phyloP scores from a whole-genome alignment of 2,113 vertebrate genomes.

The Myocastor coypus region DNA sequence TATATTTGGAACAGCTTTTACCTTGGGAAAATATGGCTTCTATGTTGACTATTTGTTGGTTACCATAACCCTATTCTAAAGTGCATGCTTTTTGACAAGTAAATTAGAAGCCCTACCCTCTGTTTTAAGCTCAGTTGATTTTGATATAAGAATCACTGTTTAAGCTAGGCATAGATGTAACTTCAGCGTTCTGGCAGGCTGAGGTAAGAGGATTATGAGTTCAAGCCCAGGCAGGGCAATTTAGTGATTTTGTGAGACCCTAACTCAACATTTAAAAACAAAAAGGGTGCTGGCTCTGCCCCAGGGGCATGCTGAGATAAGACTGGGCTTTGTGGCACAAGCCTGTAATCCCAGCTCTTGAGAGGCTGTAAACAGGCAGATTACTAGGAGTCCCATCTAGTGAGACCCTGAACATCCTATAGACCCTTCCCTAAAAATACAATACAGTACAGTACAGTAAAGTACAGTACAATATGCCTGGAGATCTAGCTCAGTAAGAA shows the following conservation, averaged over 20 bases:
- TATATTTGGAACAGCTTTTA: not conserved
- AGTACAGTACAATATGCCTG: not conserved
- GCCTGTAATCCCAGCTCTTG: too few relatives aligned
- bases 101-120: not conserved
- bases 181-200: not conserved
- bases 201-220: not conserved
- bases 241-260: not conserved
- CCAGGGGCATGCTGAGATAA: too few relatives aligned
- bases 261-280: not conserved
- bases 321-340: too few relatives aligned
- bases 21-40: slow-evolving; percentile 16
- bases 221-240: not conserved
- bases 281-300: too few relatives aligned
- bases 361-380: too few relatives aligned
- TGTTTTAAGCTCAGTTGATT: slow-evolving; percentile 7
- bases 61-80: not conserved
- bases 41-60: not conserved
- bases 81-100: not conserved
- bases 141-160: not conserved
- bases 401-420: too few relatives aligned
- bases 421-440: too few relatives aligned
- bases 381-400: too few relatives aligned
- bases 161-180: not conserved
- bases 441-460: too few relatives aligned
- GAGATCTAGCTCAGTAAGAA: not conserved